These are phyloP conservation scores for Amblyjoppa fuscipennis DNA, from an alignment of 2,888 invertebrate species.

Conservation along the genomic window DNA sequence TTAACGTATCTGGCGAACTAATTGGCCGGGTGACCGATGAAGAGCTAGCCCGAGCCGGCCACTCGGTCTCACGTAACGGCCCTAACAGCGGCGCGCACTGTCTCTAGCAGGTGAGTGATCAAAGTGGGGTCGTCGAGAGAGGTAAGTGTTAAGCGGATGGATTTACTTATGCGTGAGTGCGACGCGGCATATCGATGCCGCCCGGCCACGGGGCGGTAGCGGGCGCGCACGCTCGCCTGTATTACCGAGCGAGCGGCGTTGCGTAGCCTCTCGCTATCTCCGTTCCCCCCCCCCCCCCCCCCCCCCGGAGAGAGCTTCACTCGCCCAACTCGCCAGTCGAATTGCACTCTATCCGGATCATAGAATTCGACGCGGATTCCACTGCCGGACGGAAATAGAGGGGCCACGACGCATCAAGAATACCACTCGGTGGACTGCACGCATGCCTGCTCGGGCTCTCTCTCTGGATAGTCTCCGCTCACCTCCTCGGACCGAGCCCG, in stretches of 20 bases:
- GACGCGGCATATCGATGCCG: constrained; percentile 30
- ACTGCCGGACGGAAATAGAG: constrained; percentile 82
- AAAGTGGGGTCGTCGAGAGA: constrained; percentile 1
- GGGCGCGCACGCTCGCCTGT: not conserved
- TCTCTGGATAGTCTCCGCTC: constrained; percentile 16
- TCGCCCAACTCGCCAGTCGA: constrained; percentile 56
- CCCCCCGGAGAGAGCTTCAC: constrained; percentile 47
- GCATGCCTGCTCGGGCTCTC: constrained; percentile 24
- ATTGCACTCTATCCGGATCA: constrained; percentile 76
- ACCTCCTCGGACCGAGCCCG: constrained; percentile 6
- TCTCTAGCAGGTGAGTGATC: constrained; percentile 19
- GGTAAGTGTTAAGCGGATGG: not conserved
- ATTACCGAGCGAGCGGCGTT: constrained; percentile 22
- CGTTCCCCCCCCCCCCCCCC: constrained; percentile 33
- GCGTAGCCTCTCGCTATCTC: constrained; percentile 62
- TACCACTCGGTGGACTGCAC: constrained; percentile 71
- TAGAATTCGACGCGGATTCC: constrained; percentile 83
- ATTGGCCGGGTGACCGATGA: constrained; percentile 78
- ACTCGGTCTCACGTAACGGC: constrained; percentile 17
- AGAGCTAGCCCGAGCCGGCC: constrained; percentile 66
- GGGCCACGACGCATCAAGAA: constrained; percentile 79
- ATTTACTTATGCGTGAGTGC: not conserved
- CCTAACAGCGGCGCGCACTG: constrained; percentile 9
- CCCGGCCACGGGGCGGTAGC: not conserved
- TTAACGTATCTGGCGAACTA: constrained; percentile 80